Evolutionary conservation across 2,113 vertebrate species (phyloP), one percentile per base, ranked within the genome.

Genomic region (Macaca nemestrina): DNA sequence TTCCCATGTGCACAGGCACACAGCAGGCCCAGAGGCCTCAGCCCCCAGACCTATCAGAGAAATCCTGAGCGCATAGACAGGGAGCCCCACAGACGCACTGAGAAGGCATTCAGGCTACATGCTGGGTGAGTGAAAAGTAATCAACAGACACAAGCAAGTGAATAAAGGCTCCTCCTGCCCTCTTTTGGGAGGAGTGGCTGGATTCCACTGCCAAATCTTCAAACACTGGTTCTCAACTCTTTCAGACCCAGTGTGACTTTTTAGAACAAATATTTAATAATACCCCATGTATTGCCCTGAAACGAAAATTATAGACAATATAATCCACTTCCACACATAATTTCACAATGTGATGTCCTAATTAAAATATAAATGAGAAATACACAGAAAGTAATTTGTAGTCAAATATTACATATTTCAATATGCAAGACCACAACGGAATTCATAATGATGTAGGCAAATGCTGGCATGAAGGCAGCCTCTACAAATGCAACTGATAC

Each of bases 351-450:
- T 22, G 57, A 35, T 50, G 35, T 48, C 35, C 48, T 93, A 52
- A 94, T 70, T 73, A 79, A 89, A 89, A 85, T 45, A 50, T 50
- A 88, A 84, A 10, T 55, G 52, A 93, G 50, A 93, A 94, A 82
- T 57, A 82, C 52, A 88, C 84, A 57, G 70, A 64, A 80, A 81
- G 35, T 35, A 57, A 93, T 72, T 61, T 68, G 61, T 83, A 68
- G 73, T 75, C 17, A 97, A 90, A 75, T 6, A 40, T 23, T 10
- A 2, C 0, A 0, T 35, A 1, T 50, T 76, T 68, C 25, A 27
- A 17, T 22, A 61, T 68, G 64, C 75, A 59, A 52, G 73, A 43
- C 85, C 52, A 48, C 14, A 16, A 2, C 35, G 78, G 91, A 83
- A 59, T 92, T 68, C 52, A 10, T 30, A 67, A 17, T 2, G 38